Evolutionary conservation across 2,888 invertebrate species (phyloP).

Genomic region (Dastarcus helophoroides): DNA sequence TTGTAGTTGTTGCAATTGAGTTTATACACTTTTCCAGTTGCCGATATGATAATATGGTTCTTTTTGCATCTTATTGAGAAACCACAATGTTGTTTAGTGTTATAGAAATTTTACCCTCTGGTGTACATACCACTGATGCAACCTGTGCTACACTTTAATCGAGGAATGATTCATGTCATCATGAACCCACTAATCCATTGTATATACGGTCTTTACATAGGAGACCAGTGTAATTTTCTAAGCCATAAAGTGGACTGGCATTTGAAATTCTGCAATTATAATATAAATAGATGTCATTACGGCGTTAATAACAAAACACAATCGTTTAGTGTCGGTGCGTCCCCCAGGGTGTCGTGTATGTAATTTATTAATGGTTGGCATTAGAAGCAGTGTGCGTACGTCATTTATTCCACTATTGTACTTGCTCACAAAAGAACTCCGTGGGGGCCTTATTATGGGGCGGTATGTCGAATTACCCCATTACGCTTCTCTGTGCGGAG

Average conservation of each 20-base stretch:
- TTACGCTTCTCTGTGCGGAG: constrained; percentile 13
- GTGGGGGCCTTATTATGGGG: constrained; percentile 23
- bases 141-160: no score
- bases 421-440: constrained; percentile 28
- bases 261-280: constrained; percentile 40
- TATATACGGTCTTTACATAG: constrained; percentile 23
- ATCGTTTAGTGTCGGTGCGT: constrained; percentile 34
- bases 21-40: no score
- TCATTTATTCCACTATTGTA: constrained; percentile 32
- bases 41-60: no score
- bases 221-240: constrained; percentile 28
- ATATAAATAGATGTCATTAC: constrained; percentile 41
- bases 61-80: no score
- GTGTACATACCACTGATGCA: no score
- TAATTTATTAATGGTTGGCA: constrained; percentile 39
- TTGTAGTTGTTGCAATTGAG: no score
- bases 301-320: constrained; percentile 38
- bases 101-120: no score
- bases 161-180: no score
- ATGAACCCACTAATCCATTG: no score
- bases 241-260: constrained; percentile 32
- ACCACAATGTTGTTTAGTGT: no score
- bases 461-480: constrained; percentile 22
- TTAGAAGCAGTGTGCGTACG: constrained; percentile 31
- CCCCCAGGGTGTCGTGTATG: constrained; percentile 35